phyloP scores from a whole-genome alignment of 2,797 vertebrate species.

The Siniperca obscura region DNA sequence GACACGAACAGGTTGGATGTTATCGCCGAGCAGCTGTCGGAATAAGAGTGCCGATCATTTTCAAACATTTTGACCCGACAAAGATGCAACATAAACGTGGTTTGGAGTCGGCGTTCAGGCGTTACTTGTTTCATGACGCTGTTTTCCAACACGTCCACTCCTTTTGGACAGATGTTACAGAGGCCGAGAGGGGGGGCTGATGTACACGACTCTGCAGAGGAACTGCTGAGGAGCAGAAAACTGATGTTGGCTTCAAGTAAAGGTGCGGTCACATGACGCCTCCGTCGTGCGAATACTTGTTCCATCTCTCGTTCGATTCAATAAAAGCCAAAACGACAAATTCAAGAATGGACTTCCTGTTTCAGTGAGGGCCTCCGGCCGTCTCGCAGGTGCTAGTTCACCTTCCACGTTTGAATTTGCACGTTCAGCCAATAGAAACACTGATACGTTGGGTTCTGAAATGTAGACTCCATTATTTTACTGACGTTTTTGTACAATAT shows the following conservation, averaged over 20 bases:
- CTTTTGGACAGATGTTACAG: not conserved
- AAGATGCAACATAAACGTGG: not conserved
- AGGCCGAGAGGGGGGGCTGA: not conserved
- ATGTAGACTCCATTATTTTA: not conserved
- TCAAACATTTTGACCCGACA: not conserved
- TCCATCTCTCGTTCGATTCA: not conserved
- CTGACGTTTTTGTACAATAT: not conserved
- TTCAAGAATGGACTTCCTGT: not conserved
- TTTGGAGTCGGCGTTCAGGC: not conserved
- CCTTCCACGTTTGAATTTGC: not conserved
- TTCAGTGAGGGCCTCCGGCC: not conserved
- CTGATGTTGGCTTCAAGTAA: not conserved
- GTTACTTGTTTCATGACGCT: too few species aligned
- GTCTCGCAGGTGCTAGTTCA: not conserved
- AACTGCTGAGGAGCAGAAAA: not conserved
- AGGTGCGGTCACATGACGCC: conserved; percentile 14
- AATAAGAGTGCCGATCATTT: too few species aligned
- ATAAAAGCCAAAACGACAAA: not conserved
- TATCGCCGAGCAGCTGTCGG: not conserved
- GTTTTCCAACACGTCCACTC: too few species aligned
- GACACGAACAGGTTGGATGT: not conserved
- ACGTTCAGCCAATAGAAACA: not conserved
- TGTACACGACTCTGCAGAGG: not conserved
- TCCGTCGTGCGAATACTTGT: not conserved
- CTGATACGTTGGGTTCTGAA: not conserved